phyloP scores from a whole-genome alignment of 2,888 invertebrate species.

The Parasteatoda lunata region DNA sequence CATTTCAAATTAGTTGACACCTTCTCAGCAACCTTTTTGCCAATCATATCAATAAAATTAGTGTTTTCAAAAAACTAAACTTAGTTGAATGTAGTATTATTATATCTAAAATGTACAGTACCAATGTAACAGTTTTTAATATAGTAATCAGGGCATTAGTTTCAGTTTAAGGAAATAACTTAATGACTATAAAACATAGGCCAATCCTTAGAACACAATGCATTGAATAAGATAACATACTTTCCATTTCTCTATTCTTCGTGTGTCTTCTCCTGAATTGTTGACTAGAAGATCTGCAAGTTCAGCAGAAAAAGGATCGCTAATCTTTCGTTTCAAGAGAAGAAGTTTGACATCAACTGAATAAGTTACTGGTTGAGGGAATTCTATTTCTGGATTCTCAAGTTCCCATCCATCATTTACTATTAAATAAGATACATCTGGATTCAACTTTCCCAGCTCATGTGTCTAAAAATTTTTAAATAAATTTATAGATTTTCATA shows the following conservation, averaged over 20 bases:
- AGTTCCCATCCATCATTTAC: conserved; percentile 63
- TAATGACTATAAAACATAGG: no score
- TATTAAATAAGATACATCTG: conserved; percentile 38
- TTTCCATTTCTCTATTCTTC: conserved; percentile 22
- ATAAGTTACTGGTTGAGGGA: conserved; percentile 38
- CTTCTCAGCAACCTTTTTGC: no score
- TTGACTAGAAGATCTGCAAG: conserved; percentile 7
- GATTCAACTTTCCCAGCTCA: not conserved
- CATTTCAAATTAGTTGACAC: no score
- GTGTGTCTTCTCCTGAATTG: not conserved
- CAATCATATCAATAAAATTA: no score
- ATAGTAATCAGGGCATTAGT: no score
- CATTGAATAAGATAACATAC: conserved; percentile 8
- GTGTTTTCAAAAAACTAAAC: no score
- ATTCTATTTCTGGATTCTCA: conserved; percentile 50
- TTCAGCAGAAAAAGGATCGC: not conserved
- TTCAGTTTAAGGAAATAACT: no score
- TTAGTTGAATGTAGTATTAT: no score
- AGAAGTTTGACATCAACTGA: conserved; percentile 42
- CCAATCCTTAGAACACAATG: not conserved
- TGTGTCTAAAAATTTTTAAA: conserved; percentile 27
- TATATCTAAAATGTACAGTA: no score
- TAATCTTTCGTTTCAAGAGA: conserved; percentile 41
- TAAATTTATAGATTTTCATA: no score
- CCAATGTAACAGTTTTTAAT: no score